Percentiles rank a stretch among this genome's conserved stretches.
phyloP scores from a whole-genome alignment of 2,888 invertebrate species.

The Dryobota labecula region DNA sequence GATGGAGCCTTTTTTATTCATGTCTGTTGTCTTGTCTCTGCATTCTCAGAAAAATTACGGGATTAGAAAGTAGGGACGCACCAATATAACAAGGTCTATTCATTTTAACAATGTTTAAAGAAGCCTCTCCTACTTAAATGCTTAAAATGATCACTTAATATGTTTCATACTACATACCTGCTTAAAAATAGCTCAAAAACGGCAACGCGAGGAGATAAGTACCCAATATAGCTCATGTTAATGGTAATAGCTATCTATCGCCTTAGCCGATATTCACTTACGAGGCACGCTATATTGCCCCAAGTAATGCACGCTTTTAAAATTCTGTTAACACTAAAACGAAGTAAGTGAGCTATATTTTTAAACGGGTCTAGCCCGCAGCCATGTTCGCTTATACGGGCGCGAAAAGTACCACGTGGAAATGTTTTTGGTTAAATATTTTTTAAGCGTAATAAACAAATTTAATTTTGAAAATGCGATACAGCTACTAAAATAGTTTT shows the following conservation, averaged over 20 bases:
- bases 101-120: neutral
- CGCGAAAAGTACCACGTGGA: neutral
- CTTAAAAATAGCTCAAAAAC: constrained; percentile 25
- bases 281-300: constrained; percentile 30
- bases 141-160: constrained; percentile 15
- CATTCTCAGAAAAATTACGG: neutral
- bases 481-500: neutral
- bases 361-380: constrained; percentile 17
- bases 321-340: constrained; percentile 53
- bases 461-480: neutral
- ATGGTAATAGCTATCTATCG: constrained; percentile 45
- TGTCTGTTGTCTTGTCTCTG: neutral
- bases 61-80: neutral
- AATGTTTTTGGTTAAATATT: neutral
- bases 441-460: neutral
- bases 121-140: neutral
- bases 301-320: constrained; percentile 46
- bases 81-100: neutral
- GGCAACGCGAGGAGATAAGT: constrained; percentile 34
- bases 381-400: neutral
- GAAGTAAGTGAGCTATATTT: constrained; percentile 56
- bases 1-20: neutral
- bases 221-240: constrained; percentile 45
- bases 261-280: constrained; percentile 58
- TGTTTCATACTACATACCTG: neutral